These are phyloP conservation scores for Dreissena polymorpha DNA, from an alignment of 1,140 invertebrate genomes.

Conservation along the genomic window DNA sequence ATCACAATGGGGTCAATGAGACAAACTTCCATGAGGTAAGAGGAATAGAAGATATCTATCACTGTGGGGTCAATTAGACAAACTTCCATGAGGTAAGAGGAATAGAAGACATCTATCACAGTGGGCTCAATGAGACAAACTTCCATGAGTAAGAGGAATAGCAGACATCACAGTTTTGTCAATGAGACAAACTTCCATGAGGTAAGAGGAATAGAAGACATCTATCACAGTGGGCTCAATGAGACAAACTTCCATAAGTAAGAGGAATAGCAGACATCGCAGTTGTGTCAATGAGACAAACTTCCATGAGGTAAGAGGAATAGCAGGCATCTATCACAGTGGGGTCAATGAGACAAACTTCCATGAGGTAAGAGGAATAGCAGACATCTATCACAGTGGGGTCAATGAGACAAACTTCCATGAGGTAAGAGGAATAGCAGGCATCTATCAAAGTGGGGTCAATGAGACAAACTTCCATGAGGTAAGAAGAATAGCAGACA, in stretches of 20 bases:
- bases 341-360: constrained; percentile 83
- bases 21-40: constrained; percentile 84
- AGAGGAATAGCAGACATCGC: constrained; percentile 83
- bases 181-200: too few species aligned
- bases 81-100: too few species aligned
- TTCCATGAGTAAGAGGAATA: constrained; percentile 83
- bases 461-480: too few species aligned
- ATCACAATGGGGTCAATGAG: constrained; percentile 83
- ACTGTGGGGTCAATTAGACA: constrained; percentile 82
- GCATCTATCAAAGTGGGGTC: constrained; percentile 83
- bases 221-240: constrained; percentile 83
- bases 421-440: constrained; percentile 83
- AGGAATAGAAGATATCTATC: constrained; percentile 83
- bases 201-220: constrained; percentile 83
- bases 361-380: constrained; percentile 83
- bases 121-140: constrained; percentile 83
- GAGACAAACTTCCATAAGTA: too few species aligned
- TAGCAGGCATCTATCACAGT: constrained; percentile 82
- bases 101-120: constrained; percentile 83
- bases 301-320: too few species aligned
- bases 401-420: constrained; percentile 83
- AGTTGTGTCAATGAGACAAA: constrained; percentile 83
- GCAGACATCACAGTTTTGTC: constrained; percentile 82
- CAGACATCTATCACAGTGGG: constrained; percentile 83
- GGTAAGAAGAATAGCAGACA: constrained; percentile 83